A percentile compares a stretch with the other conserved stretches of the same genome.
These are phyloP conservation scores for Urophycis tenuis DNA, from an alignment of 2,797 vertebrate species.

Conservation along the genomic window DNA sequence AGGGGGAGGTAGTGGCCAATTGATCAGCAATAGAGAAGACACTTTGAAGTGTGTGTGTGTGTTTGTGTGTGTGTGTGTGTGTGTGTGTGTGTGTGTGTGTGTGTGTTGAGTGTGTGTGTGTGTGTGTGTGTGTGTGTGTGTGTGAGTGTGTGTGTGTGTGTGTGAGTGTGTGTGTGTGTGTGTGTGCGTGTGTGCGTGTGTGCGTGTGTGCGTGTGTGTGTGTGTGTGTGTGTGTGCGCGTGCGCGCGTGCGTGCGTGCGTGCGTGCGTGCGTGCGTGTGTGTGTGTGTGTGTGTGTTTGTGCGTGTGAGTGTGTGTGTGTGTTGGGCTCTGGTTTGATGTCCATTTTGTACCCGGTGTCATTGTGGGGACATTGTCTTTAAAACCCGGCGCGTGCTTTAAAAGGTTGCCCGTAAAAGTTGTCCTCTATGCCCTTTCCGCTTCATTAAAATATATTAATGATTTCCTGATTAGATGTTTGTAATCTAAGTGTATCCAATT, in stretches of 20 bases:
- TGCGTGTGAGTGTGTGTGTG: constrained; percentile 9
- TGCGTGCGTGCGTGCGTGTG: background rate
- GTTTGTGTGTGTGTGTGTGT: constrained; percentile 9
- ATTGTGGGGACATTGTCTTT: background rate
- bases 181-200: constrained; percentile 7
- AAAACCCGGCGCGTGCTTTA: background rate
- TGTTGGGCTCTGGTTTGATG: background rate
- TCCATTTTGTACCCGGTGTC: background rate
- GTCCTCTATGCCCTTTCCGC: background rate
- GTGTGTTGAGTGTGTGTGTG: constrained; percentile 16
- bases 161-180: constrained; percentile 10
- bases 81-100: constrained; percentile 10
- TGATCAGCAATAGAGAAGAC: background rate
- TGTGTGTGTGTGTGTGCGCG: background rate
- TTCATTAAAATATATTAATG: background rate
- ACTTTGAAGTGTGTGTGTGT: background rate
- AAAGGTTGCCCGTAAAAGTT: background rate
- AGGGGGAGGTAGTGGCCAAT: background rate
- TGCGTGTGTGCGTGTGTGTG: constrained; percentile 9
- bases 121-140: constrained; percentile 9
- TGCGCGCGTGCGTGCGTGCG: background rate
- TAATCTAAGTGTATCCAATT: constrained; percentile 12
- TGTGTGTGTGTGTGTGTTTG: constrained; percentile 14
- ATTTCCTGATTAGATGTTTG: background rate
- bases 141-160: constrained; percentile 6